Evolutionary conservation across 2,888 invertebrate species (phyloP).

Genomic region (Scaptomyza caliginosa): DNA sequence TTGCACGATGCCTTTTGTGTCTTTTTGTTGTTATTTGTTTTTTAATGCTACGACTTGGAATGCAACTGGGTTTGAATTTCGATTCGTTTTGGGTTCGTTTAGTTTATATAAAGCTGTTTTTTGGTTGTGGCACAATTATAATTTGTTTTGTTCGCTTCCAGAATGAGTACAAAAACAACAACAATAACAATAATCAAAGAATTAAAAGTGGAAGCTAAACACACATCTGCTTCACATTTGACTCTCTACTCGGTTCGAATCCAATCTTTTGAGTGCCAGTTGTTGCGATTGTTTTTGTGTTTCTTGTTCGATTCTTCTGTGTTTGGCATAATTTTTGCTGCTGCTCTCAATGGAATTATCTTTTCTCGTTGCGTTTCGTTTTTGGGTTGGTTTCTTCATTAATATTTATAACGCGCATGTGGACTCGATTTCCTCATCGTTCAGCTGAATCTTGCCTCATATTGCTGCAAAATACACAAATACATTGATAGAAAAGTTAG

Average conservation of each 20-base stretch:
- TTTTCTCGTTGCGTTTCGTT: constrained; percentile 31
- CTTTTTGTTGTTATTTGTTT: constrained; percentile 15
- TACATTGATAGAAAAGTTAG: constrained; percentile 25
- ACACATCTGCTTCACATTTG: constrained; percentile 70
- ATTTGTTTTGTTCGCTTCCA: constrained; percentile 50
- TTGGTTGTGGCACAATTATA: constrained; percentile 37
- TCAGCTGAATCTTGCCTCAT: constrained; percentile 41
- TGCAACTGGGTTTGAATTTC: constrained; percentile 54
- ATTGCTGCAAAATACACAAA: constrained; percentile 49
- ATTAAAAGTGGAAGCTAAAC: constrained; percentile 44
- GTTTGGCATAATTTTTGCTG: constrained; percentile 46
- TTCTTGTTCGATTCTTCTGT: constrained; percentile 24
- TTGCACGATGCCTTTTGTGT: constrained; percentile 27
- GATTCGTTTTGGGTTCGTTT: constrained; percentile 21
- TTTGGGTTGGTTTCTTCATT: constrained; percentile 45
- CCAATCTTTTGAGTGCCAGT: constrained; percentile 26
- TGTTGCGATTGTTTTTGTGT: constrained; percentile 9
- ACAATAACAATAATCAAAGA: constrained; percentile 45
- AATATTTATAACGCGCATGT: constrained; percentile 65
- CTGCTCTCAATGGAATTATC: constrained; percentile 40
- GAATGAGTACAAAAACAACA: constrained; percentile 35
- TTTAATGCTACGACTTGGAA: constrained; percentile 67
- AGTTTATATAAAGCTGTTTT: constrained; percentile 25
- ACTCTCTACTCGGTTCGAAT: constrained; percentile 45
- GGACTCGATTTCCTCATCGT: constrained; percentile 67